phyloP scores from a whole-genome alignment of 2,113 vertebrate species.

The Hypanus sabinus region DNA sequence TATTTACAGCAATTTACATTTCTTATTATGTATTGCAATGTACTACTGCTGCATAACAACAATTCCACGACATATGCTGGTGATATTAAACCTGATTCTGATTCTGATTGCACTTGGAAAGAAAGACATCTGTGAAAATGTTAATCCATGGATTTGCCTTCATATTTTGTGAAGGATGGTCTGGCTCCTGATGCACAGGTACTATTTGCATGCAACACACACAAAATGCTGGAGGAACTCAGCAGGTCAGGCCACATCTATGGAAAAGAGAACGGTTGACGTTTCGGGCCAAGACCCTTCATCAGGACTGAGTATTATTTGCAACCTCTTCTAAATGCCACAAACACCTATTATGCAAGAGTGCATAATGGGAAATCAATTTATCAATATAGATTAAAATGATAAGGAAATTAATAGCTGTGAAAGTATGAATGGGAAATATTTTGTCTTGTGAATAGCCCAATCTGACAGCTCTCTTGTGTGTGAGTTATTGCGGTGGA shows the following conservation, averaged over 20 bases:
- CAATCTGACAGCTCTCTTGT: not conserved
- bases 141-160: not conserved
- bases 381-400: not conserved
- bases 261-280: no score
- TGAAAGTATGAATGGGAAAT: not conserved
- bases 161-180: not conserved
- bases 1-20: no score
- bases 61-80: no score
- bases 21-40: no score
- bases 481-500: constrained; percentile 1
- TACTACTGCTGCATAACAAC: no score
- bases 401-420: constrained; percentile 17
- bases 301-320: not conserved
- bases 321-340: not conserved
- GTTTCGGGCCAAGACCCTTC: no score
- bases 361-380: not conserved
- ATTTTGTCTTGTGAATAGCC: not conserved
- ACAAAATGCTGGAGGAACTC: no score
- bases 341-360: not conserved
- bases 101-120: not conserved
- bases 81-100: no score
- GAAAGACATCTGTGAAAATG: not conserved
- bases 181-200: not conserved
- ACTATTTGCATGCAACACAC: not conserved
- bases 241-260: no score